phyloP scores from a whole-genome alignment of 2,797 vertebrate genomes.

The Miichthys miiuy region DNA sequence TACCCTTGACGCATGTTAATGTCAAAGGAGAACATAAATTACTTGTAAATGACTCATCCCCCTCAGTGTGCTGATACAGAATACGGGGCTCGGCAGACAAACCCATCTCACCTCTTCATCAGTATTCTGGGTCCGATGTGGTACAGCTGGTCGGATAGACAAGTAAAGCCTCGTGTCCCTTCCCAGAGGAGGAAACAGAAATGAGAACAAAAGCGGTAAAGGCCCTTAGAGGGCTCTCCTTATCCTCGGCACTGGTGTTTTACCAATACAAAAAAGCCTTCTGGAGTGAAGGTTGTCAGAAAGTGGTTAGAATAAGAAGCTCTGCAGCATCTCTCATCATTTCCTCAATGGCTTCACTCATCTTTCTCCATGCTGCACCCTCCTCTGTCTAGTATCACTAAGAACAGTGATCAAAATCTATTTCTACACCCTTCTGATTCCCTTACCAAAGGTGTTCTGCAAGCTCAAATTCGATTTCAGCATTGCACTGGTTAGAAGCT shows the following conservation, averaged over 20 bases:
- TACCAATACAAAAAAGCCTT: conserved; percentile 40
- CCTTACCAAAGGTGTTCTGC: background rate
- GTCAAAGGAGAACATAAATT: conserved; percentile 46
- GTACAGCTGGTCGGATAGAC: conserved; percentile 36
- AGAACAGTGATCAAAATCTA: conserved; percentile 9
- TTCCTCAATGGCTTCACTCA: conserved; percentile 8
- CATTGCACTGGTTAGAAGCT: background rate
- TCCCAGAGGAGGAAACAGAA: conserved; percentile 35
- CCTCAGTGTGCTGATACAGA: conserved; percentile 30
- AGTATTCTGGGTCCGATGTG: conserved; percentile 40
- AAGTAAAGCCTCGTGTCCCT: conserved; percentile 26
- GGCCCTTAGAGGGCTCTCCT: conserved; percentile 36
- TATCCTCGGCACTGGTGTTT: conserved; percentile 40
- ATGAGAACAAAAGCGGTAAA: conserved; percentile 14
- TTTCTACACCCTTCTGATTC: background rate
- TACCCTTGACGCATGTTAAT: conserved; percentile 33
- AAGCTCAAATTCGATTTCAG: conserved; percentile 18
- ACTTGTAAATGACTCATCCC: conserved; percentile 29
- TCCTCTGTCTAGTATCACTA: background rate
- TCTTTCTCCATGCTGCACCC: background rate
- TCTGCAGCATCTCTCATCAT: conserved; percentile 27
- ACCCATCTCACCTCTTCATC: conserved; percentile 34
- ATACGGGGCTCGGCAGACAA: conserved; percentile 15
- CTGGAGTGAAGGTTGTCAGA: conserved; percentile 25
- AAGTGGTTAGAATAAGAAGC: conserved; percentile 31